These are phyloP conservation scores for Cephus nigrinus DNA, from an alignment of 2,888 invertebrate species.

Conservation along the genomic window DNA sequence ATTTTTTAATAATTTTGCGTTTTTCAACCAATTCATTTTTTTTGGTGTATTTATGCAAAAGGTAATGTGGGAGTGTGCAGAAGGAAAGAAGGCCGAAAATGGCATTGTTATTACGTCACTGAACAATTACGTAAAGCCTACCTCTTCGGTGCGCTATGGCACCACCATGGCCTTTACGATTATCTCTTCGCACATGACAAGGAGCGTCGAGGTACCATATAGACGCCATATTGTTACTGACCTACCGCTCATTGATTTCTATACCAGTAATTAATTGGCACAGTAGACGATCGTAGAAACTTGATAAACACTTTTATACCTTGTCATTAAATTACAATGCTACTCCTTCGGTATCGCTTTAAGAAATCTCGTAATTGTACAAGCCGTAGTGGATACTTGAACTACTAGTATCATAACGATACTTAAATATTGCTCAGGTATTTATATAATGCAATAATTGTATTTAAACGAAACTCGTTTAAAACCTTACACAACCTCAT, in stretches of 20 bases:
- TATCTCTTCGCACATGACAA: conserved; percentile 27
- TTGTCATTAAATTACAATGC: neutral
- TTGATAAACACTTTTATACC: neutral
- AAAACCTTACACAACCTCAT: neutral
- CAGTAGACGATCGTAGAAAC: neutral
- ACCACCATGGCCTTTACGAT: conserved; percentile 33
- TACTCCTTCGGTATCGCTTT: neutral
- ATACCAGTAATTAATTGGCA: neutral
- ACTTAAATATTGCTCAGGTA: neutral
- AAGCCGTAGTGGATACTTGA: neutral
- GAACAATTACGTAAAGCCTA: conserved; percentile 26
- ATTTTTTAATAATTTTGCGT: neutral
- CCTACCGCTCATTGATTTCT: neutral
- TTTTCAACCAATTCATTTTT: neutral
- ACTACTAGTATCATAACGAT: neutral
- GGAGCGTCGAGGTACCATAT: conserved; percentile 21
- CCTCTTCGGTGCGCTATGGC: conserved; percentile 30
- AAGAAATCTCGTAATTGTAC: neutral
- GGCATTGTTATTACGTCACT: conserved; percentile 19
- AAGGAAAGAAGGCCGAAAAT: conserved; percentile 11
- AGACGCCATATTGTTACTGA: neutral
- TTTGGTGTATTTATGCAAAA: neutral
- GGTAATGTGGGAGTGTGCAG: conserved; percentile 26
- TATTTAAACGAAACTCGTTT: neutral
- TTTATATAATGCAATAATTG: neutral